Evolutionary conservation across 1,140 invertebrate species (phyloP).

Genomic region (Euschistus heros): DNA sequence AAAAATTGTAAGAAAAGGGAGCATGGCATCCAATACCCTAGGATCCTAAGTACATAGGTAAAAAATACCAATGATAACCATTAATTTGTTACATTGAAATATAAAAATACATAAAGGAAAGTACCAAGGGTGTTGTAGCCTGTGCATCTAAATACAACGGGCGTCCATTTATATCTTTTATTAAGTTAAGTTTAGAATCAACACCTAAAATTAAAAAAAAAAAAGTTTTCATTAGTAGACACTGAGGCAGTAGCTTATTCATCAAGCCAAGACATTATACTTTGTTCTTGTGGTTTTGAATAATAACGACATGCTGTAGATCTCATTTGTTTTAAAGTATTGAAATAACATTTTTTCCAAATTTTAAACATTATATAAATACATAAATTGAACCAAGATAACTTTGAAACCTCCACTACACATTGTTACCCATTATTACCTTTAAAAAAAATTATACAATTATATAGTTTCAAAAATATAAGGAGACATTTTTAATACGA

Average conservation of each 20-base stretch:
- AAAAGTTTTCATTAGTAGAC: not conserved
- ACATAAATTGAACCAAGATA: not conserved
- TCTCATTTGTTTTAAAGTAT: not conserved
- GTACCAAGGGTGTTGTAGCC: slow-evolving; percentile 91
- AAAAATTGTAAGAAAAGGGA: slow-evolving; percentile 78
- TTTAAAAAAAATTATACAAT: too few relatives aligned
- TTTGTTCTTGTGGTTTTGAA: not conserved
- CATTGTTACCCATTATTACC: too few relatives aligned
- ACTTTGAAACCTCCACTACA: not conserved
- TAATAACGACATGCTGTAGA: not conserved
- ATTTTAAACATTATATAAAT: slow-evolving; percentile 1
- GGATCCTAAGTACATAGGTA: slow-evolving; percentile 75
- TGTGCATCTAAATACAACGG: slow-evolving; percentile 96
- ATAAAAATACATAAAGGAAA: slow-evolving; percentile 23
- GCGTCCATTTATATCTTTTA: slow-evolving; percentile 40
- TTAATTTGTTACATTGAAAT: not conserved
- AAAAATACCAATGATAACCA: slow-evolving; percentile 21
- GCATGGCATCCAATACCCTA: slow-evolving; percentile 92
- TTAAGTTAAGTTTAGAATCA: slow-evolving; percentile 20
- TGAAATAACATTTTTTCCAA: not conserved
- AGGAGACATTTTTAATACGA: too few relatives aligned
- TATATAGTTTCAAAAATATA: too few relatives aligned
- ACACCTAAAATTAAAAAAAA: not conserved
- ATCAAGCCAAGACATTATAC: not conserved
- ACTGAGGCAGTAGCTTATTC: not conserved